These are phyloP conservation scores for Lucinisca nassula DNA, from an alignment of 2,888 invertebrate species.

Conservation along the genomic window DNA sequence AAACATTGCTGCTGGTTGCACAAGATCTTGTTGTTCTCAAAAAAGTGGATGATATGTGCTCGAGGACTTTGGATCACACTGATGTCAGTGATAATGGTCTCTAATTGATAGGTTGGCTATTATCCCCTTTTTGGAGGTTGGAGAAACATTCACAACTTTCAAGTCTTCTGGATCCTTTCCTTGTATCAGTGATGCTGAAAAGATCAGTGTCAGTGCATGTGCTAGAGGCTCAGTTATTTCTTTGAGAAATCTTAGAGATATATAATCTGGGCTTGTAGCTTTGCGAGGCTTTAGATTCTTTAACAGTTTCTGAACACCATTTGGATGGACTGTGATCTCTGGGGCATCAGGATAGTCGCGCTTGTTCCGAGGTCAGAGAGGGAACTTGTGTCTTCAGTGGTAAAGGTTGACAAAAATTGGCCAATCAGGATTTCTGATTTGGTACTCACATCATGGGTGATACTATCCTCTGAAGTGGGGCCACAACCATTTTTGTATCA, in stretches of 20 bases:
- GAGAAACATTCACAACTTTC: background rate
- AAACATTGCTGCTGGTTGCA: slow-evolving; percentile 10
- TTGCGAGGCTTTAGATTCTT: slow-evolving; percentile 24
- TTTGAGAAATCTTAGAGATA: slow-evolving; percentile 17
- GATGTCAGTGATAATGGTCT: slow-evolving; percentile 27
- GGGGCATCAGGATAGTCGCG: background rate
- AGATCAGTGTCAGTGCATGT: slow-evolving; percentile 9
- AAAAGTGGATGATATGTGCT: slow-evolving; percentile 15
- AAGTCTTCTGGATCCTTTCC: background rate
- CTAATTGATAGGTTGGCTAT: too few relatives aligned
- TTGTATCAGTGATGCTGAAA: background rate
- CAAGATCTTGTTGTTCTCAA: slow-evolving; percentile 1
- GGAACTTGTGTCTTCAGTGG: background rate
- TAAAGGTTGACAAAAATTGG: slow-evolving; percentile 5
- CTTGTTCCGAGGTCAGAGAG: background rate
- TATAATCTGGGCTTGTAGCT: slow-evolving; percentile 24
- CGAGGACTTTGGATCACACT: slow-evolving; percentile 18
- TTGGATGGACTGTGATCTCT: background rate
- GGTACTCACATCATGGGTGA: background rate
- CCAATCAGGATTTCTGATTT: background rate
- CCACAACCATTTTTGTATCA: too few relatives aligned
- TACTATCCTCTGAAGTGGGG: background rate
- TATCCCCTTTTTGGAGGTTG: slow-evolving; percentile 26
- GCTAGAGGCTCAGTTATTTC: slow-evolving; percentile 21
- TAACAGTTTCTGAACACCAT: slow-evolving; percentile 6